Evolutionary conservation across 2,888 invertebrate species (phyloP), one percentile per base, ranked within the genome.

Genomic region (Drosophila birchii): DNA sequence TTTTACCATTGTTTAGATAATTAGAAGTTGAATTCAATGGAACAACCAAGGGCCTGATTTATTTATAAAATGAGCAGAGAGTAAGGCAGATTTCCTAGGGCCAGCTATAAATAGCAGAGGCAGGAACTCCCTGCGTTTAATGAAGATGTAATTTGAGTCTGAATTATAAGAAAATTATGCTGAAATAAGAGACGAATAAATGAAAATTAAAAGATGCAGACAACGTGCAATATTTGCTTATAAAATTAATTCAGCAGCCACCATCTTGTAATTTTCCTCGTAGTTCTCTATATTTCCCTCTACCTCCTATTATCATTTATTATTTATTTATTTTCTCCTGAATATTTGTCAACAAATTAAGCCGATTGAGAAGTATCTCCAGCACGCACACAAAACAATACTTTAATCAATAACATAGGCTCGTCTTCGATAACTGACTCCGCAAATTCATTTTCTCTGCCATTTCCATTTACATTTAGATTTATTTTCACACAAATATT

Each of bases 401-500:
- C 64, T 20, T 36, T 39, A 62, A 63, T 62, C 64, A 53, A 64
- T 18, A 47, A 23, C 34, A 12, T 58, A 14, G 34, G 38, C 39
- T 36, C 34, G n/a, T 45, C 16, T 36, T 38, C 34, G 45, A 23
- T 54, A 38, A 34, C 66, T 47, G 66, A 45, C 66, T 54, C 29
- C n/a, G 20, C 32, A 44, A 44, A 44, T 67, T 63, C 38, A 51
- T 20, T 76, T 51, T 38, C 45, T 59, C 44, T 41, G 58, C 44
- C 41, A 14, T 43, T 58, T 49, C 32, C 66, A 77, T 75, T 79
- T 78, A 70, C 69, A 74, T 81, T 82, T 83, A 75, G 75, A 79
- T 87, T 86, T 83, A 68, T 79, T 76, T 76, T 70, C 72, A 14
- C 47, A 57, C 61, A 69, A 60, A 84, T 88, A 80, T 83, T 79